Base-by-base conservation (phyloP, 2,797 vertebrate genomes). In the Parauchenoglanis punctatus region DNA sequence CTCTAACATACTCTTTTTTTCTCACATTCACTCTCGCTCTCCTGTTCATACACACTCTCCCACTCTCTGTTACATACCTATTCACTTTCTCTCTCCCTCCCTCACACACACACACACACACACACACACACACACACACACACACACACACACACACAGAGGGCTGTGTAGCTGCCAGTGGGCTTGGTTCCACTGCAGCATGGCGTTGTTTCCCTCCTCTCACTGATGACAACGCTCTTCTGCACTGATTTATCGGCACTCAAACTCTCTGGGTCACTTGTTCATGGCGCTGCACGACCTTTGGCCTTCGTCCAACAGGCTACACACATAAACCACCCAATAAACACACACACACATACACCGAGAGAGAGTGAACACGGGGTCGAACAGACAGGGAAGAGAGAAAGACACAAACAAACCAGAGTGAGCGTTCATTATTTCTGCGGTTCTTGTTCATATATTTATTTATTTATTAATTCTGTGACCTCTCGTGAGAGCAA, bases 161-260 rank as follows among this genome's bases (percentile, higher is more conserved):
- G 10, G 28, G 15, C n/a, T 54, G 46, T 31, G 28, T 52, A 31
- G 4, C 49, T 73, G 67, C 83, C 67, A 68, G 28, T 70, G 40
- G 82, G 35, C 59, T 40, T 11, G 8, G 25, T 67, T 46, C 52
- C 59, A 31, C 20, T 65, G 7, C 31, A 20, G 54, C 68, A 61
- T 49, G 56, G 56, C 46, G 7, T n/a, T 8, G 25, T 67, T 81
- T 81, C 78, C 56, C 63, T 46, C 68, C 18, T 65, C 70, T 83
- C 44, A 3, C 61, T 4, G 86, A 87, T 87, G 81, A 88, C 90
- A 89, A 73, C 67, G 25, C 23, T 76, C 56, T 65, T 81, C 84
- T 70, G 28, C 61, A 18, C 46, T 91, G 89, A 92, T 91, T 92
- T 89, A 91, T 85, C 61, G 67, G 25, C 61, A 31, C 68, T 68